phyloP scores from a whole-genome alignment of 2,888 invertebrate species.

The Cheilosia variabilis region DNA sequence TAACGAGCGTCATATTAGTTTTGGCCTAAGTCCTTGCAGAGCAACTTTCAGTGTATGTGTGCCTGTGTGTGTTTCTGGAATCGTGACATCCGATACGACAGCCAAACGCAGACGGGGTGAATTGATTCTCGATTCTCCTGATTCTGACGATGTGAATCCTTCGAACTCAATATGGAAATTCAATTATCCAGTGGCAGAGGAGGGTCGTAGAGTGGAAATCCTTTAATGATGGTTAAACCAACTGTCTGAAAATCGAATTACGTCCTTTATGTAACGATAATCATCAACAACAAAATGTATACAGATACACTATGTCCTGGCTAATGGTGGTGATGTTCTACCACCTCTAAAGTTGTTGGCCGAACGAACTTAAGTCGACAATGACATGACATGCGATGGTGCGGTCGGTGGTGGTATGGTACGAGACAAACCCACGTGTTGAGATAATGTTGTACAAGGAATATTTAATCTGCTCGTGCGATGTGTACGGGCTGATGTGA shows the following conservation, averaged over 20 bases:
- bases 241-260: conserved; percentile 84
- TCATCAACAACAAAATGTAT: conserved; percentile 72
- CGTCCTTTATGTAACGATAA: conserved; percentile 81
- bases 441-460: conserved; percentile 63
- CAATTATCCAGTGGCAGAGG: conserved; percentile 76
- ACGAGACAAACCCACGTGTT: conserved; percentile 69
- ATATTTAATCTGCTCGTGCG: conserved; percentile 59
- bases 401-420: conserved; percentile 11
- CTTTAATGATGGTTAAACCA: conserved; percentile 84
- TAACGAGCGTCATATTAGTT: conserved; percentile 75
- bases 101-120: conserved; percentile 21
- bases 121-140: conserved; percentile 73
- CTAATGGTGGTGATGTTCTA: conserved; percentile 68
- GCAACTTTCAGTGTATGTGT: conserved; percentile 24
- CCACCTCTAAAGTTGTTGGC: conserved; percentile 60
- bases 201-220: conserved; percentile 79
- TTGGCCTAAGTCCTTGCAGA: conserved; percentile 72
- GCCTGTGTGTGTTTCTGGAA: conserved; percentile 27
- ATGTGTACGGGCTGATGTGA: conserved; percentile 46
- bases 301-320: conserved; percentile 33
- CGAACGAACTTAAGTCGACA: conserved; percentile 48
- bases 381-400: conserved; percentile 20
- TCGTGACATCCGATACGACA: conserved; percentile 67
- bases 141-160: conserved; percentile 64
- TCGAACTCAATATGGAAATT: conserved; percentile 76